Evolutionary conservation across 2,797 vertebrate genomes (phyloP).

Genomic region (Orientallactaga sibirica): DNA sequence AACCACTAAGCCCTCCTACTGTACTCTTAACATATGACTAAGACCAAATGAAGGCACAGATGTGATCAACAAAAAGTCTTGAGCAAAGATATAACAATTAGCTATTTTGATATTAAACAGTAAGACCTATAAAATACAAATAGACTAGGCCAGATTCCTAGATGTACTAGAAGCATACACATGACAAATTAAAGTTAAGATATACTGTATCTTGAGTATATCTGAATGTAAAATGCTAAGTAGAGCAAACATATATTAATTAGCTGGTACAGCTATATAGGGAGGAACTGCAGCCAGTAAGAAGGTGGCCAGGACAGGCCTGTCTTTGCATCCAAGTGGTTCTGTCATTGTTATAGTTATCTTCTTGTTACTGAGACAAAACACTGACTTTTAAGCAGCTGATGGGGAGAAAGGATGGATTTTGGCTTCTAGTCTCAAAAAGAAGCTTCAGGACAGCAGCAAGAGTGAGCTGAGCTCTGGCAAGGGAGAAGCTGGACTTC

Average conservation of each 20-base stretch:
- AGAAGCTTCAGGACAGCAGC: too few relatives aligned
- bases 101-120: neutral
- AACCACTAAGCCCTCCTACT: neutral
- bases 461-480: too few relatives aligned
- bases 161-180: neutral
- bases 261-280: too few relatives aligned
- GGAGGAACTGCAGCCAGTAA: neutral
- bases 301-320: neutral
- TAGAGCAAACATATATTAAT: neutral
- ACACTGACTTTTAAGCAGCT: too few relatives aligned
- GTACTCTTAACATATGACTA: neutral
- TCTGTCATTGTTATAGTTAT: neutral
- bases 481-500: too few relatives aligned
- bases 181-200: constrained; percentile 2
- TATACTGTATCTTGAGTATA: neutral
- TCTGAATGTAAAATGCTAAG: neutral
- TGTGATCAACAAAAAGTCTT: neutral
- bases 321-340: neutral
- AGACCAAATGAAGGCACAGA: neutral
- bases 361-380: too few relatives aligned
- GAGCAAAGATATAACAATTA: constrained; percentile 6
- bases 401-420: too few relatives aligned
- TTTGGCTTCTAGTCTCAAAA: too few relatives aligned
- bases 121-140: constrained; percentile 11
- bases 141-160: neutral